Percentiles rank a stretch among this genome's conserved stretches.
Conservation (phyloP, 2,888 invertebrate species). For the Lottia scabra region DNA sequence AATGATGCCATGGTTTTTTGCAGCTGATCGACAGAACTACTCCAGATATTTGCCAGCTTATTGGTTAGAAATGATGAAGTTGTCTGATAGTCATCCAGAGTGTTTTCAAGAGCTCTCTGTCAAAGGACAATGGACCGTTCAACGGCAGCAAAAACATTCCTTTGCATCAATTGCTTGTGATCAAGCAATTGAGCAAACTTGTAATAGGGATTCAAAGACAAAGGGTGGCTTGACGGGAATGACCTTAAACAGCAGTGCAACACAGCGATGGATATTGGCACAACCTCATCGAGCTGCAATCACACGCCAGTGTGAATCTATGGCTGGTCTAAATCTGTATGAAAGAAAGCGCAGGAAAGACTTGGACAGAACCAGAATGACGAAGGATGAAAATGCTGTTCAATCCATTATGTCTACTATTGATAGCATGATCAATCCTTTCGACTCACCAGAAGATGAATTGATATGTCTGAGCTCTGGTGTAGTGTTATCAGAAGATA, state of each 20-base stretch:
- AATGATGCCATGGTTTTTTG: slow-evolving; percentile 26
- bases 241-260: slow-evolving; percentile 8
- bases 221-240: slow-evolving; percentile 4
- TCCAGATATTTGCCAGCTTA: slow-evolving; percentile 22
- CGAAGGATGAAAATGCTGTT: too few relatives aligned
- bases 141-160: neutral
- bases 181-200: slow-evolving; percentile 10
- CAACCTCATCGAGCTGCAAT: neutral
- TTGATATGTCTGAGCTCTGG: too few relatives aligned
- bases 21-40: slow-evolving; percentile 21
- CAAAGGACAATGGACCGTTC: neutral
- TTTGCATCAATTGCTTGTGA: neutral
- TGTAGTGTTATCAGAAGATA: too few relatives aligned
- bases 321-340: slow-evolving; percentile 3
- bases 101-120: neutral
- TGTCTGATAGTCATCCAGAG: neutral
- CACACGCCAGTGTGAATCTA: neutral
- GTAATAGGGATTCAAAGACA: slow-evolving; percentile 10
- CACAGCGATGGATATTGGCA: slow-evolving; percentile 1
- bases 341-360: too few relatives aligned
- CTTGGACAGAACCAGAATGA: too few relatives aligned
- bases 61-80: slow-evolving; percentile 13
- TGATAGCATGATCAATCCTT: too few relatives aligned
- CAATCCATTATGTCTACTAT: too few relatives aligned
- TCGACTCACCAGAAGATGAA: too few relatives aligned